These are phyloP conservation scores for Drosophila nikananu DNA, from an alignment of 1,140 invertebrate genomes.

Conservation along the genomic window DNA sequence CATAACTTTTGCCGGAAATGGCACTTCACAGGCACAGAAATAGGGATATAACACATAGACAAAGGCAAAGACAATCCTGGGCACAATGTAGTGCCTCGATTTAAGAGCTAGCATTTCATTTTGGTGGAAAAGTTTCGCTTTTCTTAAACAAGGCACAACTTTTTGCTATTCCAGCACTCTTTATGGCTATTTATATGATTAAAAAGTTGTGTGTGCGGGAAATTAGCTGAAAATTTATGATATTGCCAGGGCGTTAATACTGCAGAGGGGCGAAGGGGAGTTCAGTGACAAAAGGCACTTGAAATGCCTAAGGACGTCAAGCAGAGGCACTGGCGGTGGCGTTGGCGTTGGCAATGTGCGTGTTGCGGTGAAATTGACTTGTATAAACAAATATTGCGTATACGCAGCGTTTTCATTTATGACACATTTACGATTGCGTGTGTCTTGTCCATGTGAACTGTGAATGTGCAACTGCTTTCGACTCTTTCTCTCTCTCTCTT, in stretches of 20 bases:
- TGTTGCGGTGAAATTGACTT: slow-evolving; percentile 64
- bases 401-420: slow-evolving; percentile 55
- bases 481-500: slow-evolving; percentile 32
- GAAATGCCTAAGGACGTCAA: slow-evolving; percentile 32
- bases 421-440: slow-evolving; percentile 34
- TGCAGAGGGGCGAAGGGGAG: not conserved
- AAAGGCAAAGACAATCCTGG: slow-evolving; percentile 7
- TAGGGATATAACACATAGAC: not conserved
- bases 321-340: slow-evolving; percentile 6
- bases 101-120: slow-evolving; percentile 41
- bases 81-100: slow-evolving; percentile 18
- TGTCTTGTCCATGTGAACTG: slow-evolving; percentile 31
- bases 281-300: slow-evolving; percentile 39
- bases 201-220: slow-evolving; percentile 66
- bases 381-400: slow-evolving; percentile 68
- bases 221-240: slow-evolving; percentile 69
- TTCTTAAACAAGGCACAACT: slow-evolving; percentile 29
- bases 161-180: slow-evolving; percentile 30
- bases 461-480: slow-evolving; percentile 55
- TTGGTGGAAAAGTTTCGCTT: slow-evolving; percentile 18
- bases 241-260: slow-evolving; percentile 37
- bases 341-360: slow-evolving; percentile 42
- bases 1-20: slow-evolving; percentile 26
- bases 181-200: slow-evolving; percentile 62
- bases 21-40: slow-evolving; percentile 12